Base-by-base conservation (phyloP, 2,888 invertebrate genomes). In the Cerceris rybyensis region DNA sequence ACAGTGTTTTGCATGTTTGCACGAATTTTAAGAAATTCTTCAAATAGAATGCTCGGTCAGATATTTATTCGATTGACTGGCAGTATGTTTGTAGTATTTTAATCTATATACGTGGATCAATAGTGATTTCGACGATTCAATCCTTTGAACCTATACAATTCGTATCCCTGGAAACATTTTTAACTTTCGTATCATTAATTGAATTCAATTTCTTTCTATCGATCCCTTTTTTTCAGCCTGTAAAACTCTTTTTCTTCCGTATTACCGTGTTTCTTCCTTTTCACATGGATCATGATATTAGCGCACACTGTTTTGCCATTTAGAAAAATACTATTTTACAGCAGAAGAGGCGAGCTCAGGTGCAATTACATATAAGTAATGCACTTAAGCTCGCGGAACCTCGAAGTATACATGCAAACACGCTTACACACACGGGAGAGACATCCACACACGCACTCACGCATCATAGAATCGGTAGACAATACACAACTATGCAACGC, bases 261-360 rank as follows among this genome's bases (percentile, higher is more conserved):
- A 61, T 67, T 50, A 64, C 49, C 67, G 39, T 58, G n/a, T 42
- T 46, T 63, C 17, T 42, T 67, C 50, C 8, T 14, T 43, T 63
- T 63, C 43, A 61, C 46, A 50, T 64, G 52, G 42, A 70, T 63
- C 68, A 70, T 59, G 52, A 72, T 73, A 59, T 76, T 70, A 64
- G 79, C 83, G 69, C 72, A 79, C 81, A 83, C 81, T 81, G 70
- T 86, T 85, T 86, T 75, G 79, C 78, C 81, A 82, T 85, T 90
- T 90, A 90, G 88, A 90, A 90, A 90, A 90, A 90, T 90, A 90
- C 87, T 90, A 90, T 90, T 89, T 90, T 89, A 90, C 89, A 90
- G 77, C 64, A 71, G 69, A 82, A 70, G 82, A 73, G 72, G 70
- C 71, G 70, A 75, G 66, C 73, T 78, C 75, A 71, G 54, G 57